Percentiles rank a stretch among this genome's conserved stretches.
phyloP scores from a whole-genome alignment of 2,797 vertebrate species.

The Xenops minutus region DNA sequence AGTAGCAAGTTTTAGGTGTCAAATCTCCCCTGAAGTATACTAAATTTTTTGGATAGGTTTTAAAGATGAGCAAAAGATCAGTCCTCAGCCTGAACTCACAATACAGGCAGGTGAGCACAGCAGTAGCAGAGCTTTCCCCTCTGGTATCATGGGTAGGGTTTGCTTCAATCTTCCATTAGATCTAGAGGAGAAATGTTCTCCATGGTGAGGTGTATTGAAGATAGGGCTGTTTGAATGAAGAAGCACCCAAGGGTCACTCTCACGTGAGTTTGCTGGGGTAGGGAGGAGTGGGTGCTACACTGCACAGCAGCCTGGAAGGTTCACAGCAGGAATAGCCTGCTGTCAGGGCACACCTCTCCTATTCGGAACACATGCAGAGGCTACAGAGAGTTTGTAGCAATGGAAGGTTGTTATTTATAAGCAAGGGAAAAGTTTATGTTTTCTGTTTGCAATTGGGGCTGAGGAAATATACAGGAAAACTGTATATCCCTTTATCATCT shows the following conservation, averaged over 20 bases:
- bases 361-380: neutral
- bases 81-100: neutral
- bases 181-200: neutral
- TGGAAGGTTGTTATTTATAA: neutral
- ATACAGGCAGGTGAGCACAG: neutral
- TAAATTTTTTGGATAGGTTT: neutral
- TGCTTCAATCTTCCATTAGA: neutral
- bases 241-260: neutral
- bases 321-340: neutral
- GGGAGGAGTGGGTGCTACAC: neutral
- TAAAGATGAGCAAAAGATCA: neutral
- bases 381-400: neutral
- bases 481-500: neutral
- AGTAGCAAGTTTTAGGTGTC: neutral
- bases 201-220: fast-evolving
- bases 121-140: neutral
- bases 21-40: neutral
- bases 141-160: fast-evolving
- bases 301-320: neutral
- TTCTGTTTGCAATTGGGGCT: neutral
- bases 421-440: neutral
- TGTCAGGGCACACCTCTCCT: neutral
- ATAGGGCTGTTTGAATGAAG: neutral
- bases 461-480: neutral
- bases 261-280: neutral